Conservation (phyloP, 2,113 vertebrate genomes). For the Tylochromis polylepis region DNA sequence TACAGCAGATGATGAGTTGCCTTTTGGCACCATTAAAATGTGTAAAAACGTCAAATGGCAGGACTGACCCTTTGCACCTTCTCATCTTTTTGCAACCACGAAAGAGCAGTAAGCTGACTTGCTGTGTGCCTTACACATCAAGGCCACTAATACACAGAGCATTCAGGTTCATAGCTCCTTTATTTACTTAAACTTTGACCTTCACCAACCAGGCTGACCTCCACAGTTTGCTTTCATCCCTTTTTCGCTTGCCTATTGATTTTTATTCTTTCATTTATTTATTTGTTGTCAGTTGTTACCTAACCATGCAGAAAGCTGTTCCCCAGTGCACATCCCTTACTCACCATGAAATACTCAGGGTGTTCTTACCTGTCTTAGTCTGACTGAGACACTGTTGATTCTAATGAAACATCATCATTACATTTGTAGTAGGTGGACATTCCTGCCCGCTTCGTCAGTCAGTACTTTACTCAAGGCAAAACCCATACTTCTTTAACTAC, state of each 20-base stretch:
- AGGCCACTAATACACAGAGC: background rate
- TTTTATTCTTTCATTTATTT: background rate
- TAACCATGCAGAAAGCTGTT: background rate
- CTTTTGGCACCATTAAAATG: slow-evolving; percentile 36
- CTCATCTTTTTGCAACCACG: background rate
- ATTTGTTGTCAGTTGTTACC: background rate
- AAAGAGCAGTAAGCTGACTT: background rate
- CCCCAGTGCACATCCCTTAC: background rate
- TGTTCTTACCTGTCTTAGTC: background rate
- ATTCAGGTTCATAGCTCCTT: background rate
- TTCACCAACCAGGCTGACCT: background rate
- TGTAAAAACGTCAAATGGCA: slow-evolving; percentile 34
- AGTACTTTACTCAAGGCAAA: slow-evolving; percentile 46
- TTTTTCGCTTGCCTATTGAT: background rate
- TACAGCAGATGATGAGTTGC: slow-evolving; percentile 51
- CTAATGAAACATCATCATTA: slow-evolving; percentile 44
- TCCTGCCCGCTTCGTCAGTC: background rate
- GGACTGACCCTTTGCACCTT: slow-evolving; percentile 27
- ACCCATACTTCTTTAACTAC: slow-evolving; percentile 50
- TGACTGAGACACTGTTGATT: slow-evolving; percentile 4
- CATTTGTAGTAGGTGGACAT: slow-evolving; percentile 16
- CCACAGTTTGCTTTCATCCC: background rate
- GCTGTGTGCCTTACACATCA: background rate
- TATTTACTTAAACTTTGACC: slow-evolving; percentile 11
- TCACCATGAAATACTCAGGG: background rate